Conservation (phyloP, 1,140 invertebrate species). For the Drosophila repletoides region DNA sequence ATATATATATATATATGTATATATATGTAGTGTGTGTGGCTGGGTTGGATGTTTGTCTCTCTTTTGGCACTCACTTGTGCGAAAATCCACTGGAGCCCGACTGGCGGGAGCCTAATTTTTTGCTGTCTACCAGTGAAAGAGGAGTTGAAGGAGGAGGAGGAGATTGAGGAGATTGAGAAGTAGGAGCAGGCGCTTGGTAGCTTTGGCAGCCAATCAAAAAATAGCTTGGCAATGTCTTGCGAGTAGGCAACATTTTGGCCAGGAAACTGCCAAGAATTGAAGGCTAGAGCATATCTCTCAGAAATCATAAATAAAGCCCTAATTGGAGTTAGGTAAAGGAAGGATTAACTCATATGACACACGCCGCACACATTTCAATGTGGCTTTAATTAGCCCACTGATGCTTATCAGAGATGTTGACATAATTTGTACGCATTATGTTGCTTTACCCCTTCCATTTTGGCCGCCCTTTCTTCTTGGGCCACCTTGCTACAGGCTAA, state of each 20-base stretch:
- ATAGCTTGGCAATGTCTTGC: slow-evolving; percentile 64
- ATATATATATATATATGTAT: background rate
- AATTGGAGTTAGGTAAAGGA: slow-evolving; percentile 34
- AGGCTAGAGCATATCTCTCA: background rate
- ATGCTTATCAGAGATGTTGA: slow-evolving; percentile 63
- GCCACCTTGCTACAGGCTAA: slow-evolving; percentile 67
- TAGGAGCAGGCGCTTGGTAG: slow-evolving; percentile 27
- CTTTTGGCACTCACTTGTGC: slow-evolving; percentile 78
- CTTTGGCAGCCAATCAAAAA: slow-evolving; percentile 74
- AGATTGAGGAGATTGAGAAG: slow-evolving; percentile 19
- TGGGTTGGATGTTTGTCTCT: slow-evolving; percentile 35
- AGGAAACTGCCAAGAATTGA: background rate
- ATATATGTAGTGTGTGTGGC: slow-evolving; percentile 24
- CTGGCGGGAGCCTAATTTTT: slow-evolving; percentile 78
- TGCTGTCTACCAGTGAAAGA: slow-evolving; percentile 52
- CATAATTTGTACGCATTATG: slow-evolving; percentile 71
- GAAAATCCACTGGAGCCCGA: slow-evolving; percentile 78
- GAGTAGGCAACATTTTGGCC: slow-evolving; percentile 8
- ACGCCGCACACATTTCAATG: slow-evolving; percentile 41
- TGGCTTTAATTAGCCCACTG: slow-evolving; percentile 60
- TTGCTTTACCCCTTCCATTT: too few relatives aligned
- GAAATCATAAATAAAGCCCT: slow-evolving; percentile 17
- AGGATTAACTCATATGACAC: slow-evolving; percentile 44
- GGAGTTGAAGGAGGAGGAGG: slow-evolving; percentile 1
- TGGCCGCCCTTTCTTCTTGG: background rate